Base-by-base conservation (phyloP, 2,113 vertebrate genomes). In the Numenius arquata region DNA sequence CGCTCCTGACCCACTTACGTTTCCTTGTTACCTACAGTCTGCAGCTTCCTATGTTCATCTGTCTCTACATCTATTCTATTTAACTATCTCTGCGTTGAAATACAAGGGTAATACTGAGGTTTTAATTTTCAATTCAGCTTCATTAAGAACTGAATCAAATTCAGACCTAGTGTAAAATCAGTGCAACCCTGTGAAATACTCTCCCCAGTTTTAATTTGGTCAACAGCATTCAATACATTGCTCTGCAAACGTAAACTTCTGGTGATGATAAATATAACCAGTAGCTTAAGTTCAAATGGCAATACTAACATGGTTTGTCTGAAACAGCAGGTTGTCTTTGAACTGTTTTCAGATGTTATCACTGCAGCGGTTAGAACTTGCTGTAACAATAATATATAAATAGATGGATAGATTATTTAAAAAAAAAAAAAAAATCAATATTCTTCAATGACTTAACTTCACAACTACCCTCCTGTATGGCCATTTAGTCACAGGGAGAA, bases 1-100 rank as follows among this genome's bases (percentile, higher is more conserved):
- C 0, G 0, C 34, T 93, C 22, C 73, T 87, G 55, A 63, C 16
- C 9, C 47, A 36, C 47, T 40, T 55, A 9, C 1, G 1, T 72
- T 84, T 81, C 23, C 36, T 75, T 50, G 29, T 34, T 75, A 89
- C 23, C 23, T 41, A 9, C 0, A 4, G 23, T 8, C 11, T 23
- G 14, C n/a, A 63, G 40, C 26, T 67, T 59, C 36, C 21, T 21
- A 4, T 3, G 8, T n/a, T 70, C 13, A 29, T 50, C 41, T 53
- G 0, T 22, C 47, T 45, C 23, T 55, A n/a, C 2, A 16, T 23
- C 48, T 36, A 20, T 19, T 59, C 12, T 43, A 12, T 67, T 73
- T 83, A 67, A 41, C 25, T 27, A 16, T 4, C 17, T 65, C 53
- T 43, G 15, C 36, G 25, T 13, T 71, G n/a, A 72, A 87, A 82